These are phyloP conservation scores for Coracias cyanogaster DNA, from an alignment of 2,797 vertebrate genomes.

Conservation along the genomic window DNA sequence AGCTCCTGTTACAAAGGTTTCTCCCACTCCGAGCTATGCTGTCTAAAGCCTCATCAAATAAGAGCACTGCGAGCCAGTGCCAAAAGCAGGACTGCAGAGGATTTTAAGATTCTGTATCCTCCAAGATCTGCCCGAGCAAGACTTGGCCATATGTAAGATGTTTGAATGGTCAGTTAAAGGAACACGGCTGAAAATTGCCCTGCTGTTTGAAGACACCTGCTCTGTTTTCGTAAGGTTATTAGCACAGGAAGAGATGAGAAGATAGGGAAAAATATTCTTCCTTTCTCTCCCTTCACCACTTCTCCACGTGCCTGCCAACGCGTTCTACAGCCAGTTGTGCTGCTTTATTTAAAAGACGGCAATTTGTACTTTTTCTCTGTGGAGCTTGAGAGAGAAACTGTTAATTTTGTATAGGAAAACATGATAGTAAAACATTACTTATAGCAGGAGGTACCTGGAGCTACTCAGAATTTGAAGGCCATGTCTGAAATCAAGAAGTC, in stretches of 20 bases:
- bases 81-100: slow-evolving; percentile 29
- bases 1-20: slow-evolving; percentile 66
- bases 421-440: neutral
- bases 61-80: slow-evolving; percentile 4
- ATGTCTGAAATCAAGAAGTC: neutral
- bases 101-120: slow-evolving; percentile 1
- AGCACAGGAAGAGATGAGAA: neutral
- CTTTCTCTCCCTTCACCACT: neutral
- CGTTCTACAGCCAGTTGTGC: neutral
- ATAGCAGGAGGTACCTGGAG: neutral
- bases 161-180: neutral
- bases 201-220: neutral
- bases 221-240: neutral
- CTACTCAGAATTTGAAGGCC: neutral
- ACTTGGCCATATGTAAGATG: neutral
- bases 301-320: neutral
- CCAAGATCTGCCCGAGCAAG: neutral
- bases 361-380: neutral
- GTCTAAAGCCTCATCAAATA: neutral
- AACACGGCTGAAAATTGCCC: neutral
- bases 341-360: neutral
- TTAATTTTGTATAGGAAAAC: neutral
- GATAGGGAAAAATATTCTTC: neutral
- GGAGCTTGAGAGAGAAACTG: neutral
- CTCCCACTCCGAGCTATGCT: slow-evolving; percentile 25